Base-by-base conservation (phyloP, 2,113 vertebrate species). In the Halichoerus grypus region DNA sequence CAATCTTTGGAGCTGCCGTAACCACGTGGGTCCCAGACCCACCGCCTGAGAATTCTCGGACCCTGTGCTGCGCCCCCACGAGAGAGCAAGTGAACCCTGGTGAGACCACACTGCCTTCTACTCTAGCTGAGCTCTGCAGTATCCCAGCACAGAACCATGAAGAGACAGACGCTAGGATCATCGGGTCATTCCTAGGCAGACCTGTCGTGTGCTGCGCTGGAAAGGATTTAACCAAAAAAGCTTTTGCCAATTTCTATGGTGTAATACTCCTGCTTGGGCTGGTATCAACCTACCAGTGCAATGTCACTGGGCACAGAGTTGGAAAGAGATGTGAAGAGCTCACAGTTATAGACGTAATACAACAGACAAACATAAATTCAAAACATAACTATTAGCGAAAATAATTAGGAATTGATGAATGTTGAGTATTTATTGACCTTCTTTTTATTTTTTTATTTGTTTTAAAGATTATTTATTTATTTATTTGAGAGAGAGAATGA, bases 271-370 rank as follows among this genome's bases (percentile, higher is more conserved):
- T 65, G 5, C 33, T 51, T 7, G 8, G 24, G n/a, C 74, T 67
- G 76, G 33, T 22, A 16, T 14, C 63, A 63, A 22, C 6, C 22
- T 63, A 15, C 31, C 7, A 31, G 22, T 8, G 36, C 11, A 9
- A 65, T 16, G 4, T 53, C 18, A 26, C 39, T 8, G 26, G 72
- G 14, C 15, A 11, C 5, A 0, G 59, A 46, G 63, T n/a, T 24
- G 28, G 63, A 49, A 72, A 72, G 53, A 74, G 12, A n/a, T n/a
- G 9, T 6, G 19, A 26, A 42, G 46, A 46, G 18, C 26, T 83
- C 18, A 15, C 33, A 2, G 8, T 39, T 21, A 26, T 4, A 15
- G 24, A 33, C 0, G 0, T 22, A 39, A 39, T 2, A 2, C 15
- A 11, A 18, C 2, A 72, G 59, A 72, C 14, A 18, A 3, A 26